Evolutionary conservation across 2,888 invertebrate genomes (phyloP), one percentile per base, ranked within the genome.

Genomic region (Halictus ligatus): DNA sequence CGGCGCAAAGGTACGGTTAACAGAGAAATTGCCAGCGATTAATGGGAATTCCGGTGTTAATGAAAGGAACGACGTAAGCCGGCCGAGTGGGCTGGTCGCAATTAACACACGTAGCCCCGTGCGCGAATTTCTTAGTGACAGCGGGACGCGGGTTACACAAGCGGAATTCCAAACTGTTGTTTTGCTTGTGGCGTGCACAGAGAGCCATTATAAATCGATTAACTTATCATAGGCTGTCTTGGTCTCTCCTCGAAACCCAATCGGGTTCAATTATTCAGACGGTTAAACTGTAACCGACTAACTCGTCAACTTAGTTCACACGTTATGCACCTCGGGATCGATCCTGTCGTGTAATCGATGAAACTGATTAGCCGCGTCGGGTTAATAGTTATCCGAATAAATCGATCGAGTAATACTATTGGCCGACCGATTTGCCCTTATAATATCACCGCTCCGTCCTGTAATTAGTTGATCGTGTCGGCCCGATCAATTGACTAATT

Each of bases 311-410:
- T 50, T 74, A 29, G 85, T 81, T 85, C 50, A 58, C 86, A 50
- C 46, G 78, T 78, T 81, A 79, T 77, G 74, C 50, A 64, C 50
- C 18, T 29, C n/a, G 18, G 35, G 40, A 82, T 86, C 85, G 78
- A 82, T 79, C 46, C 43, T 21, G 43, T 74, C 69, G 73, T 46
- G 69, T 75, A 75, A 86, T 86, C 83, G 80, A 83, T 86, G 83
- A 73, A 73, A 46, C 80, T 80, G 80, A 83, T 87, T 87, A 87
- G 77, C 29, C 50, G 71, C n/a, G 54, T 60, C 54, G 50, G 86
- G 86, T 79, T 85, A 77, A 85, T 82, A 79, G 85, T 83, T 82
- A 85, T 74, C 75, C 75, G 85, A 79, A 85, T 78, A 83, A 86
- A 86, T 87, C 86, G 87, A 87, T 87, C 79, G 79, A 86, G 86